These are phyloP conservation scores for Limanda limanda DNA, from an alignment of 2,113 vertebrate genomes.

Conservation along the genomic window DNA sequence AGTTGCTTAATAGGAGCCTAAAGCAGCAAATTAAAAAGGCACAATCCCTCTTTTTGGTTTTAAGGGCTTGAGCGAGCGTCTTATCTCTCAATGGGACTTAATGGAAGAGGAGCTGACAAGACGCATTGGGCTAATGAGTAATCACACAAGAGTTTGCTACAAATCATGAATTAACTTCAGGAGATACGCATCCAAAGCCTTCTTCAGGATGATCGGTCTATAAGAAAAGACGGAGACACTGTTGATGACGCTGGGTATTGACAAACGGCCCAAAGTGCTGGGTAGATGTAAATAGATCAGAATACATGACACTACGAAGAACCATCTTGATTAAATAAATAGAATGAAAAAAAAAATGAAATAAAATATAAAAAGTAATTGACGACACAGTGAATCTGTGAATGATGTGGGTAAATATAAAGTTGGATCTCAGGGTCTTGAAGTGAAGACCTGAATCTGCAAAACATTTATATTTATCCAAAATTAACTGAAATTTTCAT, in stretches of 20 bases:
- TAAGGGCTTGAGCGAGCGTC: not conserved
- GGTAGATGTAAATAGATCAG: not conserved
- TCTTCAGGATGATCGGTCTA: not conserved
- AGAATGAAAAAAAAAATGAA: too few species aligned
- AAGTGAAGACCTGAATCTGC: too few species aligned
- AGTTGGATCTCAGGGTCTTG: too few species aligned
- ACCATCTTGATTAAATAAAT: too few species aligned
- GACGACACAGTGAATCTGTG: too few species aligned
- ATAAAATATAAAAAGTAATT: too few species aligned
- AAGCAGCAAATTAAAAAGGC: conserved; percentile 45
- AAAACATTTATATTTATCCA: too few species aligned
- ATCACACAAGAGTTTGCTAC: not conserved
- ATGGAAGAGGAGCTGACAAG: conserved; percentile 5
- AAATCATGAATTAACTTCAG: not conserved
- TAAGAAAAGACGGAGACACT: not conserved
- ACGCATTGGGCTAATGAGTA: conserved; percentile 5
- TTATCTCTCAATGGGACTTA: not conserved
- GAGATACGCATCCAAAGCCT: not conserved
- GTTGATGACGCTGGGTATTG: not conserved
- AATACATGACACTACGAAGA: too few species aligned
- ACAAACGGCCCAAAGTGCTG: not conserved
- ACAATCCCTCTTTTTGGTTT: conserved; percentile 18
- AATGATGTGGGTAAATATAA: too few species aligned
- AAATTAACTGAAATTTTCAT: too few species aligned
- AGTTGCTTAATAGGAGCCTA: conserved; percentile 42